Evolutionary conservation across 2,113 vertebrate species (phyloP).

Genomic region (Ceyx margarethae): DNA sequence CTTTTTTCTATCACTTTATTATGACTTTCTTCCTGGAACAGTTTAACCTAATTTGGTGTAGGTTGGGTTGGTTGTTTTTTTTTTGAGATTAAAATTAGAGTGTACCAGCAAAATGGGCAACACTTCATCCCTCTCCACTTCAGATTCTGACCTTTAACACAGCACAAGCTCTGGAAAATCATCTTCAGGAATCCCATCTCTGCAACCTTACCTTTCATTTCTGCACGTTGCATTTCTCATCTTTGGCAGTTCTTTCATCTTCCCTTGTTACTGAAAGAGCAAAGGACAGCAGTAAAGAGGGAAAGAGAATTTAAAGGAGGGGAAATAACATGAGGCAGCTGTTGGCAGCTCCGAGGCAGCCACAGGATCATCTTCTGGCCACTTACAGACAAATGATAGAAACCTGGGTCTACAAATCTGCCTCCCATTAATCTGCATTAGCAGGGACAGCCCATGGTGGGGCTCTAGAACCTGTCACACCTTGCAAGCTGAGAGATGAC

Average conservation of each 20-base stretch:
- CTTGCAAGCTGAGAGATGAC: conserved; percentile 5
- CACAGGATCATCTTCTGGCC: background rate
- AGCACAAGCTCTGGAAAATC: background rate
- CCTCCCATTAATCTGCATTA: conserved; percentile 6
- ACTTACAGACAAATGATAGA: background rate
- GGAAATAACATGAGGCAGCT: conserved; percentile 38
- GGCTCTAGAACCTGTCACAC: background rate
- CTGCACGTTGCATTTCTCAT: conserved; percentile 4
- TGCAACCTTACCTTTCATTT: conserved; percentile 1
- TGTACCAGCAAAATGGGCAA: background rate
- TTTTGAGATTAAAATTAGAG: background rate
- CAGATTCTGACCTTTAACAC: background rate
- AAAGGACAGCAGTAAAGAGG: background rate
- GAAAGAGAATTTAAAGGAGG: conserved; percentile 7
- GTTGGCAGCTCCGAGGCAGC: background rate
- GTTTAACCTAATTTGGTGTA: background rate
- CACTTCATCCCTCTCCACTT: background rate
- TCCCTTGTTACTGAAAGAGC: background rate
- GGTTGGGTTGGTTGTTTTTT: background rate
- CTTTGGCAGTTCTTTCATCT: conserved; percentile 41
- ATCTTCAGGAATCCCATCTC: background rate
- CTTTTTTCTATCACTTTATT: background rate
- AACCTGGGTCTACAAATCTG: background rate
- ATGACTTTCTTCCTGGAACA: background rate
- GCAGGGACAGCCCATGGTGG: background rate